Percentiles rank a stretch among this genome's conserved stretches.
Evolutionary conservation across 2,797 vertebrate species (phyloP).

Genomic region (Poeciliopsis infans): DNA sequence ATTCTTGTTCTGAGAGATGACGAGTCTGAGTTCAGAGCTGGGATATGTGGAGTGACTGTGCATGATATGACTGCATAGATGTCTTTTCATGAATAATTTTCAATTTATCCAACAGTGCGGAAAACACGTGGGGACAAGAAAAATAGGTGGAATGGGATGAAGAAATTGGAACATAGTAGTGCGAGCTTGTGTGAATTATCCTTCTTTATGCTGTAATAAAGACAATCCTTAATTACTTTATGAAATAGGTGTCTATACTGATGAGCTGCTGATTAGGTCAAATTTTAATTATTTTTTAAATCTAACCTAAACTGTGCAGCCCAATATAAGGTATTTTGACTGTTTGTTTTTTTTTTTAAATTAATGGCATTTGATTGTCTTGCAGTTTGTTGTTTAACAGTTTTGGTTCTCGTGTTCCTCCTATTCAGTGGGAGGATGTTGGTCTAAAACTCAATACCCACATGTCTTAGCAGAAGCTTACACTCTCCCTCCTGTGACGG

Average conservation of each 20-base stretch:
- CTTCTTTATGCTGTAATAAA: neutral
- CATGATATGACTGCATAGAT: slow-evolving; percentile 35
- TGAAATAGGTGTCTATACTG: neutral
- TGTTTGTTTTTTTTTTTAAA: neutral
- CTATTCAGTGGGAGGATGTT: neutral
- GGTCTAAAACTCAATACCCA: neutral
- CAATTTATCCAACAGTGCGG: slow-evolving; percentile 39
- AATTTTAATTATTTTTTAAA: neutral
- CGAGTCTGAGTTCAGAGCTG: slow-evolving; percentile 26
- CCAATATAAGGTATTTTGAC: neutral
- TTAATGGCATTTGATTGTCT: neutral
- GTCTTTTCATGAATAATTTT: slow-evolving; percentile 64
- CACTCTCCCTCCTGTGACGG: neutral
- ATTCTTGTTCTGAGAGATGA: slow-evolving; percentile 16
- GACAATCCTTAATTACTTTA: neutral
- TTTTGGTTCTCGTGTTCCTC: neutral
- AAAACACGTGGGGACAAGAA: slow-evolving; percentile 37
- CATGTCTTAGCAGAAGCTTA: neutral
- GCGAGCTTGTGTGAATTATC: neutral
- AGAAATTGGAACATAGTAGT: slow-evolving; percentile 2
- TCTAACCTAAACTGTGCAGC: neutral
- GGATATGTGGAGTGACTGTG: slow-evolving; percentile 30
- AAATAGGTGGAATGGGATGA: slow-evolving; percentile 15
- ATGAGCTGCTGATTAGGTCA: neutral
- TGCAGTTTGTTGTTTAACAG: neutral